These are phyloP conservation scores for Octopus sinensis DNA, from an alignment of 1,140 invertebrate species.

Conservation along the genomic window DNA sequence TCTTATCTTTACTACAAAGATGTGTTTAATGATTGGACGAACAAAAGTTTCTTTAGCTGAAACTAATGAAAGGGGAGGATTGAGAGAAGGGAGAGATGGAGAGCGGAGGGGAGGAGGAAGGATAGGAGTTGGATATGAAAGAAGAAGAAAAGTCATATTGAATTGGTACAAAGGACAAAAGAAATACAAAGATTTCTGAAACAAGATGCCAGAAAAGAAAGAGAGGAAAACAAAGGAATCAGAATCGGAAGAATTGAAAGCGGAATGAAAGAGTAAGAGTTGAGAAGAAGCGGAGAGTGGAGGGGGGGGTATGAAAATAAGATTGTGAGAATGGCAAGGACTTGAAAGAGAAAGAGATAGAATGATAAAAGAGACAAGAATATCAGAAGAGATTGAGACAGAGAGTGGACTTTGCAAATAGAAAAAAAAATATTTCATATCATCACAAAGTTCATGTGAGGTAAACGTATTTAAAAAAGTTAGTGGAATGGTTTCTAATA, in stretches of 20 bases:
- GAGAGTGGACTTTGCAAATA: neutral
- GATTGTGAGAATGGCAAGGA: neutral
- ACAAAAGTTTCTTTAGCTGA: too few relatives aligned
- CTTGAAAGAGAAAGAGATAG: neutral
- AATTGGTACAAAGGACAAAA: neutral
- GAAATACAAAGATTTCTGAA: neutral
- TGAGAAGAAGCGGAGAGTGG: neutral
- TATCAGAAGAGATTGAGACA: neutral
- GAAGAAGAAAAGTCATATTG: neutral
- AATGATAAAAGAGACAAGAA: neutral
- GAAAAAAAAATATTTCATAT: too few relatives aligned
- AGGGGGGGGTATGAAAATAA: neutral
- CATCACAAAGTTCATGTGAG: too few relatives aligned
- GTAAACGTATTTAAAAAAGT: too few relatives aligned
- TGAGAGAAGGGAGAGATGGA: neutral
- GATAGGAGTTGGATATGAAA: neutral
- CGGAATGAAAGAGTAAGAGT: neutral
- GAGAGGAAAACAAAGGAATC: neutral
- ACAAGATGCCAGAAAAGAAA: neutral
- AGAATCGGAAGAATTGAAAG: neutral
- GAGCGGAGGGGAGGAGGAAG: neutral
- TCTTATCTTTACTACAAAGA: too few relatives aligned
- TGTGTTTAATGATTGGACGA: too few relatives aligned
- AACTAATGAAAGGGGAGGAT: too few relatives aligned
- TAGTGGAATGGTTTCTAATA: too few relatives aligned